Conservation (phyloP, 2,797 vertebrate genomes). For the Florisuga fusca region DNA sequence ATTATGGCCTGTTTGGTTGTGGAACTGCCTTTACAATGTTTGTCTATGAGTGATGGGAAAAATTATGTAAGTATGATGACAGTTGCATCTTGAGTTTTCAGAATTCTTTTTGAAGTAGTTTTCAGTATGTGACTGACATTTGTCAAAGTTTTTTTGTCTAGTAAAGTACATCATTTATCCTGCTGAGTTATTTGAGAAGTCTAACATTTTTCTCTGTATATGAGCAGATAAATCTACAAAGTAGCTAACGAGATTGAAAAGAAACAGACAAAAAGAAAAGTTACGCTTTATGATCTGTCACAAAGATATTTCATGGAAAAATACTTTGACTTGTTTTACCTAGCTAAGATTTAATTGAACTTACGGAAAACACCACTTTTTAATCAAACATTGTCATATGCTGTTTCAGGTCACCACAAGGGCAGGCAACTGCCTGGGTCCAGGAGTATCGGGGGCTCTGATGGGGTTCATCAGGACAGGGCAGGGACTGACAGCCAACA, state of each 20-base stretch:
- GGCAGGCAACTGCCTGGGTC: no score
- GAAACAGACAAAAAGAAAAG: not conserved
- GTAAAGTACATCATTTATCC: not conserved
- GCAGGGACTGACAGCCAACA: not conserved
- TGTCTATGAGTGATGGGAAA: not conserved
- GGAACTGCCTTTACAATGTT: not conserved
- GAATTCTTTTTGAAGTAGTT: not conserved
- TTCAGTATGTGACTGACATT: not conserved
- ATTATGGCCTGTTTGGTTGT: not conserved
- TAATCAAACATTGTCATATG: not conserved
- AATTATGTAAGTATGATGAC: not conserved
- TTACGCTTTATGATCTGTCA: not conserved
- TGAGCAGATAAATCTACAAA: slow-evolving; percentile 14
- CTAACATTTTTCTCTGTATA: not conserved
- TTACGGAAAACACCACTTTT: not conserved
- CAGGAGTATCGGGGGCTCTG: not conserved
- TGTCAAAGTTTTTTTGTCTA: not conserved
- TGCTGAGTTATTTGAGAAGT: not conserved
- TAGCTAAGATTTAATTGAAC: not conserved
- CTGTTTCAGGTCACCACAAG: not conserved
- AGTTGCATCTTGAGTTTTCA: not conserved
- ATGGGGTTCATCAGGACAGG: not conserved
- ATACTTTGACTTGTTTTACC: not conserved
- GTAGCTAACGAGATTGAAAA: not conserved
- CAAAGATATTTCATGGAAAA: not conserved